Evolutionary conservation across 2,113 vertebrate species (phyloP), one percentile per base, ranked within the genome.

Genomic region (Menura novaehollandiae): DNA sequence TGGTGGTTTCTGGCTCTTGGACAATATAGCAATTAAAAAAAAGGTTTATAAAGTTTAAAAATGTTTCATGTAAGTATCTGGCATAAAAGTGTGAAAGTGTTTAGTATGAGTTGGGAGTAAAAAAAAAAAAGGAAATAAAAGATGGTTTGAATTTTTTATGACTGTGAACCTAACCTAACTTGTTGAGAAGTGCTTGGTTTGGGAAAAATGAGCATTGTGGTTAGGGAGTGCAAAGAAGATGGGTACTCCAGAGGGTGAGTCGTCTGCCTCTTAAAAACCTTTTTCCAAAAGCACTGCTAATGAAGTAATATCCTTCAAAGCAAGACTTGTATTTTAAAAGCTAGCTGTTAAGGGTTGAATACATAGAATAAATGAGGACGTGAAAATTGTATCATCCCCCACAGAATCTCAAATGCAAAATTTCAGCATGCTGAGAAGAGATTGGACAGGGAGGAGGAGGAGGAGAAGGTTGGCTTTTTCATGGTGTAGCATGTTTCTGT

Each of bases 221-320:
- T 94, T 96, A 90, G 69, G 19, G 44, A 86, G 58, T 87, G 86
- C 76, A 88, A 77, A 78, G 89, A 69, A 49, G 76, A 47, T 60
- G 62, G 82, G 28, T 88, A 44, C 19, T 97, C 83, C 28, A 19
- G 32, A 92, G 79, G 72, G 55, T 78, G 79, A 85, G 87, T 80
- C 1, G 26, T 90, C 94, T 87, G 73, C 59, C 76, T 95, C 86
- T 88, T 96, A 88, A 95, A 96, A 78, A 80, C 60, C 85, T 93
- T 92, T 79, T 78, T 86, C 83, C 73, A 93, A 86, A 96, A 95
- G 92, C 49, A 52, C 68, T 78, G 83, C 56, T 93, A 90, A 94
- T 95, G 80, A 91, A 94, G 85, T 91, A 74, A 78, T 84, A 86
- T 78, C 82, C 79, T 95, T 96, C 90, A 93, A 95, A 97, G 95